Percentiles rank a stretch among this genome's conserved stretches.
These are phyloP conservation scores for Rhadinocentrus ornatus DNA, from an alignment of 2,797 vertebrate genomes.

Conservation along the genomic window DNA sequence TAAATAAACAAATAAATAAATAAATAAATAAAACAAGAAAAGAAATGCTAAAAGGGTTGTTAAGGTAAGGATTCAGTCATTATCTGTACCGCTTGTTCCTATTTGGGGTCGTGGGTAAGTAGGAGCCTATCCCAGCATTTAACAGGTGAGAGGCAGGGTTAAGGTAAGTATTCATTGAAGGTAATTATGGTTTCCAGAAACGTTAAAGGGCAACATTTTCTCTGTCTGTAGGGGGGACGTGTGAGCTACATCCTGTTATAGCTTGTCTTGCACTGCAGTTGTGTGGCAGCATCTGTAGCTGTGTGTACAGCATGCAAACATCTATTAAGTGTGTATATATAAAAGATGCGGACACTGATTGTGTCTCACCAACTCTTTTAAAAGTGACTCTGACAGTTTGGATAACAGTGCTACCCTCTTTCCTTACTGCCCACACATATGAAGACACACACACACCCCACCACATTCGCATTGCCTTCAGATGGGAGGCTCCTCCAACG, in stretches of 20 bases:
- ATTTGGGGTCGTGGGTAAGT: too few relatives aligned
- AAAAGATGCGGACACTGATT: conserved; percentile 59
- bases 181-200: background rate
- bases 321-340: conserved; percentile 8
- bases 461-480: conserved; percentile 65
- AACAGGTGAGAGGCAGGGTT: too few relatives aligned
- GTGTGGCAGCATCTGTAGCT: conserved; percentile 50
- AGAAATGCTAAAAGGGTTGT: too few relatives aligned
- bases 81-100: too few relatives aligned
- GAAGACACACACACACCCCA: conserved; percentile 33
- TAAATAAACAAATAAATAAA: too few relatives aligned
- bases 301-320: conserved; percentile 19
- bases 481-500: conserved; percentile 81
- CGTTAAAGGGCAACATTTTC: background rate
- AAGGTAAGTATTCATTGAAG: background rate
- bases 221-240: background rate
- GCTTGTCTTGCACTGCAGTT: conserved; percentile 20
- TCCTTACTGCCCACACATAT: conserved; percentile 66
- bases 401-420: conserved; percentile 78
- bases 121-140: too few relatives aligned
- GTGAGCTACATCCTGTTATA: background rate
- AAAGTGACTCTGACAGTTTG: conserved; percentile 89
- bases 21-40: too few relatives aligned
- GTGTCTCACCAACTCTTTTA: conserved; percentile 76
- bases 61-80: too few relatives aligned